Percentiles rank a stretch among this genome's conserved stretches.
These are phyloP conservation scores for Drosophila dunni DNA, from an alignment of 1,140 invertebrate species.

Conservation along the genomic window DNA sequence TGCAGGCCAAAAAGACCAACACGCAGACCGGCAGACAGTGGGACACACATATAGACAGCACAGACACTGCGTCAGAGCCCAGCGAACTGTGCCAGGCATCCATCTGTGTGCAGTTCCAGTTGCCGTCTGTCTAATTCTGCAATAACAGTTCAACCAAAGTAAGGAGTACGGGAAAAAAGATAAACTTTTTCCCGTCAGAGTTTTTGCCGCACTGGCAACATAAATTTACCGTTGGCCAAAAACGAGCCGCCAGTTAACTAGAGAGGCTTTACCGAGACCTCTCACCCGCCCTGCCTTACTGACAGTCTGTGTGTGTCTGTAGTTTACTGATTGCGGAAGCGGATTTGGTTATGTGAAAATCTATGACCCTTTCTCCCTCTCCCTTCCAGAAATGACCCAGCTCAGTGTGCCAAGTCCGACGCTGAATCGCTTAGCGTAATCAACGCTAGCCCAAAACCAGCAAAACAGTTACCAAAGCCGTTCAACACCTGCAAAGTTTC, in stretches of 20 bases:
- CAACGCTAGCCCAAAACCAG: conserved; percentile 51
- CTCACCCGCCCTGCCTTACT: background rate
- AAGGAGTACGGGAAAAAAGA: conserved; percentile 1
- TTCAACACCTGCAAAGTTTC: conserved; percentile 75
- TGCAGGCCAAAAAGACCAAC: conserved; percentile 9
- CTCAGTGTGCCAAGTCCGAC: conserved; percentile 39
- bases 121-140: conserved; percentile 77
- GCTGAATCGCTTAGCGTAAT: conserved; percentile 79
- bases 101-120: conserved; percentile 78
- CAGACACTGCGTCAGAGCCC: conserved; percentile 57
- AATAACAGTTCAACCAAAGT: conserved; percentile 54
- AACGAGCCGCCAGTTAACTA: conserved; percentile 73
- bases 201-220: conserved; percentile 68
- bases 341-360: conserved; percentile 78
- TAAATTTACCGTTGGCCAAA: conserved; percentile 81
- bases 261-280: conserved; percentile 11
- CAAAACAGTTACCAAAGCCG: conserved; percentile 21
- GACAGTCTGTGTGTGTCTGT: conserved; percentile 51
- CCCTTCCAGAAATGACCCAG: background rate
- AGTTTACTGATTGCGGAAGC: conserved; percentile 82
- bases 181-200: conserved; percentile 57
- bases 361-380: conserved; percentile 48
- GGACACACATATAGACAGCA: conserved; percentile 21
- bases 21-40: conserved; percentile 9
- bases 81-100: conserved; percentile 77